phyloP scores from a whole-genome alignment of 2,888 invertebrate species.

The Crematogaster levior region DNA sequence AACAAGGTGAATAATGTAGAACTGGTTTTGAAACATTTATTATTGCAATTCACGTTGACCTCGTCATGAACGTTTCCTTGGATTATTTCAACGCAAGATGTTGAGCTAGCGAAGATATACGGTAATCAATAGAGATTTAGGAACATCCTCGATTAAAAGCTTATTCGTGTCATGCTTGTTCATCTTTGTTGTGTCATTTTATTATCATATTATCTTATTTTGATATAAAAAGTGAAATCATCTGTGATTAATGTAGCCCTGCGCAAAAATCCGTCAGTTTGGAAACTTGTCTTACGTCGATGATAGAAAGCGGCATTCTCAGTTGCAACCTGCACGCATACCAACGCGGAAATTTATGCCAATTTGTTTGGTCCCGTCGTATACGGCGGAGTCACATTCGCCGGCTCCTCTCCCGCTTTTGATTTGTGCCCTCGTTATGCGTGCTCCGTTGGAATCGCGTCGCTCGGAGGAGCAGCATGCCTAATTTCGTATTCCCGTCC shows the following conservation, averaged over 20 bases:
- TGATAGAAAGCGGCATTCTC: not conserved
- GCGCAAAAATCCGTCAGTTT: not conserved
- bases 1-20: conserved; percentile 34
- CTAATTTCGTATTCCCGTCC: conserved; percentile 77
- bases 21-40: conserved; percentile 14
- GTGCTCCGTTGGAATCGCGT: conserved; percentile 58
- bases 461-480: conserved; percentile 53
- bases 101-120: no score
- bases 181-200: not conserved
- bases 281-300: not conserved
- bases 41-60: not conserved
- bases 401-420: conserved; percentile 74
- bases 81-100: not conserved
- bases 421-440: conserved; percentile 82
- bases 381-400: conserved; percentile 68
- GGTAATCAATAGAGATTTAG: not conserved
- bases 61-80: not conserved
- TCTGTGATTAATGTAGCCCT: not conserved
- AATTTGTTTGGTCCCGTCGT: conserved; percentile 79
- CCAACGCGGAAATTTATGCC: conserved; percentile 79
- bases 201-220: not conserved
- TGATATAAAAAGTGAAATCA: not conserved
- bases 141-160: not conserved
- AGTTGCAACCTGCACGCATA: conserved; percentile 2
- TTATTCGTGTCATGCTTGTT: no score